Conservation (phyloP, 2,113 vertebrate species). For the Formicarius rufipectus region DNA sequence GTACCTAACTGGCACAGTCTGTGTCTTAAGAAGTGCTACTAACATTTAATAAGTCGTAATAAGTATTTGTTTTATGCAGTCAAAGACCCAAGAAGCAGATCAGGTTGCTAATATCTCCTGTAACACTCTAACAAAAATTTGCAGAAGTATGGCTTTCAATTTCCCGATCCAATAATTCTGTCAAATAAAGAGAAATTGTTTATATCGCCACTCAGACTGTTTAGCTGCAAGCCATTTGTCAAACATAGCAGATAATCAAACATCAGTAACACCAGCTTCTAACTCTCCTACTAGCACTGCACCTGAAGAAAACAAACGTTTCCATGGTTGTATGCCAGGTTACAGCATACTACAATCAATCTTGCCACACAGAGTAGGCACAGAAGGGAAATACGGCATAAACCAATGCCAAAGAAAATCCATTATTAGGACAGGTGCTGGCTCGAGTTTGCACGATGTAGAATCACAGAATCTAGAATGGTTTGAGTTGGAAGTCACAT, state of each 20-base stretch:
- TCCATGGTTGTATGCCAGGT: not conserved
- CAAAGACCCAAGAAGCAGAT: not conserved
- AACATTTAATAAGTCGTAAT: not conserved
- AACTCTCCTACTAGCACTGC: not conserved
- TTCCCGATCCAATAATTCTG: not conserved
- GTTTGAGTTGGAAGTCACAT: not conserved
- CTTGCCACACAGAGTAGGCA: not conserved
- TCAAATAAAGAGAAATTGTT: constrained; percentile 21
- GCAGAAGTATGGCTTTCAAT: not conserved
- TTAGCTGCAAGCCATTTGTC: constrained; percentile 47
- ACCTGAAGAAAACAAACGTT: not conserved
- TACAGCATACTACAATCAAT: not conserved
- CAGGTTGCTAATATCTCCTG: not conserved
- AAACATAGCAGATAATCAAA: constrained; percentile 38
- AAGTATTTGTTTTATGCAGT: not conserved
- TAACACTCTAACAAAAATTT: not conserved
- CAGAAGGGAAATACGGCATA: not conserved
- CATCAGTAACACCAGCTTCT: not conserved
- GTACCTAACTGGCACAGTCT: not conserved
- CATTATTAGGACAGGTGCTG: not conserved
- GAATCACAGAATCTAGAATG: not conserved
- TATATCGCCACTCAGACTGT: not conserved
- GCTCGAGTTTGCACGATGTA: not conserved
- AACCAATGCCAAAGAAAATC: not conserved
- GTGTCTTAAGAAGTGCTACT: not conserved